Evolutionary conservation across 1,140 invertebrate species (phyloP).

Genomic region (Drosophila sulfurigaster): DNA sequence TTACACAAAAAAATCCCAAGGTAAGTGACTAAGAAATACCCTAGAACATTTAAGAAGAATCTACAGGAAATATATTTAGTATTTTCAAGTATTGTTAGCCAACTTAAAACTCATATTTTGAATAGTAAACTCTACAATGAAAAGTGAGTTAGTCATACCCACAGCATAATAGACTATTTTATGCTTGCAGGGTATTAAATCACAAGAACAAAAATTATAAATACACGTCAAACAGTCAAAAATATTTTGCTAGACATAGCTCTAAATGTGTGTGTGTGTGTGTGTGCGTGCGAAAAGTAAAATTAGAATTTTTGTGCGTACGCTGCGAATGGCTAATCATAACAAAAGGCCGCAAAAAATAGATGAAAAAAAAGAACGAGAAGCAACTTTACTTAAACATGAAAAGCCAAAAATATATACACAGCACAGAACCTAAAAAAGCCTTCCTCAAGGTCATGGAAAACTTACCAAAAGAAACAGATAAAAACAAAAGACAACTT

Average conservation of each 20-base stretch:
- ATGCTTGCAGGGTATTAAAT: slow-evolving; percentile 27
- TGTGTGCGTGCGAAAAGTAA: slow-evolving; percentile 74
- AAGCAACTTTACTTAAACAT: slow-evolving; percentile 27
- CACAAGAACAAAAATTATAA: slow-evolving; percentile 53
- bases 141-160: too few species aligned
- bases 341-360: slow-evolving; percentile 62
- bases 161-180: neutral
- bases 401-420: slow-evolving; percentile 50
- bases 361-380: slow-evolving; percentile 37
- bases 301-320: slow-evolving; percentile 81
- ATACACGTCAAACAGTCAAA: slow-evolving; percentile 52
- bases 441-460: slow-evolving; percentile 54
- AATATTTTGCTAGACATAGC: slow-evolving; percentile 33
- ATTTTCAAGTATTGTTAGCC: too few species aligned
- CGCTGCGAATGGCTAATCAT: slow-evolving; percentile 78
- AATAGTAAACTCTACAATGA: too few species aligned
- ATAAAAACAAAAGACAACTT: slow-evolving; percentile 20
- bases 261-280: slow-evolving; percentile 25
- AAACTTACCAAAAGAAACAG: slow-evolving; percentile 43
- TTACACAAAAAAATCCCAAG: slow-evolving; percentile 17
- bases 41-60: neutral
- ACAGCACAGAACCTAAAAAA: slow-evolving; percentile 3
- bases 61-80: neutral
- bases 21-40: neutral
- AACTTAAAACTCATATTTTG: too few species aligned